Percentiles rank a stretch among this genome's conserved stretches.
Evolutionary conservation across 2,888 invertebrate species (phyloP).

Genomic region (Ophioninae sp.): DNA sequence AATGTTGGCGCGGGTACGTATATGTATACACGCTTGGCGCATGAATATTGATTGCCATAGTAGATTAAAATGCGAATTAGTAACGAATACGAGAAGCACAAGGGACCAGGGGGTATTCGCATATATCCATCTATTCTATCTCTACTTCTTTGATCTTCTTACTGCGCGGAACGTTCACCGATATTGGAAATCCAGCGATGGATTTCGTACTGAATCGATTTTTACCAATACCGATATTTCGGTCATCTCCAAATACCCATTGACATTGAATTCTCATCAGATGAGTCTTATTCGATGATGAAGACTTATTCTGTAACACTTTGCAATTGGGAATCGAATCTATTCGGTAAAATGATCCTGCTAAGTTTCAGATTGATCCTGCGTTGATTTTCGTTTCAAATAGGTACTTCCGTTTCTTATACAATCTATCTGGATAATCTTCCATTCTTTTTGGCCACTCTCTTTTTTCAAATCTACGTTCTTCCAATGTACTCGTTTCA

Average conservation of each 20-base stretch:
- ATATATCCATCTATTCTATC: slow-evolving; percentile 30
- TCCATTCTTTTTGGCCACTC: not conserved
- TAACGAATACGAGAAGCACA: slow-evolving; percentile 1
- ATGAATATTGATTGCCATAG: slow-evolving; percentile 58
- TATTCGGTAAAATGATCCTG: not conserved
- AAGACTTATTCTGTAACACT: not conserved
- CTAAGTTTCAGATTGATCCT: not conserved
- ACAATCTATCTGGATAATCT: too few relatives aligned
- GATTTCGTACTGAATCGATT: slow-evolving; percentile 24
- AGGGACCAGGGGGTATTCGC: not conserved
- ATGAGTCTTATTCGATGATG: not conserved
- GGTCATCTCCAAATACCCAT: not conserved
- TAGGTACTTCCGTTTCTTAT: too few relatives aligned
- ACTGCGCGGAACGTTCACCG: slow-evolving; percentile 2
- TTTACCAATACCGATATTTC: slow-evolving; percentile 1
- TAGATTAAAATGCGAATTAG: slow-evolving; percentile 34
- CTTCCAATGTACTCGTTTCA: not conserved
- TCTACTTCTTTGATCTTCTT: slow-evolving; percentile 37
- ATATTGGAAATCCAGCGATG: slow-evolving; percentile 15
- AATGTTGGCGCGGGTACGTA: slow-evolving; percentile 20
- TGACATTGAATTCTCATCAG: not conserved
- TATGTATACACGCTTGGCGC: slow-evolving; percentile 23
- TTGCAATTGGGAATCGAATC: not conserved
- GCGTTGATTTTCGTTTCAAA: not conserved
- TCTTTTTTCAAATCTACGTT: not conserved